Percentiles rank a stretch among this genome's conserved stretches.
Conservation (phyloP, 53 echinoderm and acorn worm genomes). For the Arbacia lixula region DNA sequence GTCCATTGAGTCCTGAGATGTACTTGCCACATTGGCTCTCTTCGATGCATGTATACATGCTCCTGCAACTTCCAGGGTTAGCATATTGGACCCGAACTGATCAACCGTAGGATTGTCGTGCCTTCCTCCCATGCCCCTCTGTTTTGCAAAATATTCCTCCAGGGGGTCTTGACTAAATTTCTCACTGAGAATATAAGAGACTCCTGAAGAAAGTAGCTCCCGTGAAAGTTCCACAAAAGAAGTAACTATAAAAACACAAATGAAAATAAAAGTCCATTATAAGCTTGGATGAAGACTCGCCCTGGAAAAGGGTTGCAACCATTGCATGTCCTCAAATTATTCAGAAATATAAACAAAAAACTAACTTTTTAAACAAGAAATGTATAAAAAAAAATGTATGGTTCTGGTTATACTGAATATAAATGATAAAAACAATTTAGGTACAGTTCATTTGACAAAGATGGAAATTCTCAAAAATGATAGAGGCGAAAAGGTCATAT, state of each 20-base stretch:
- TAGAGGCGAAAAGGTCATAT: not conserved
- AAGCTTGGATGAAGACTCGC: not conserved
- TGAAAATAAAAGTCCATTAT: not conserved
- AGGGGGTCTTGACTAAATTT: not conserved
- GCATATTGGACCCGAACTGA: not conserved
- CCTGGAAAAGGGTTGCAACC: not conserved
- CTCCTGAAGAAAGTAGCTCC: not conserved
- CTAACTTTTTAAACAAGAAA: not conserved
- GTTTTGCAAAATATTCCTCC: constrained; percentile 1
- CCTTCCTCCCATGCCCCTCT: not conserved
- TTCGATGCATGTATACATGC: not conserved
- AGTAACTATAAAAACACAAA: not conserved
- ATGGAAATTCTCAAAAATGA: not conserved
- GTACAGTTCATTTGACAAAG: not conserved
- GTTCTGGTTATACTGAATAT: not conserved
- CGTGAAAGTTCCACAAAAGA: not conserved
- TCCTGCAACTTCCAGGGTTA: not conserved
- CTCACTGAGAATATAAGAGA: not conserved
- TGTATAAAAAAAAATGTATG: not conserved
- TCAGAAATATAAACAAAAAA: not conserved
- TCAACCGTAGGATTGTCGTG: not conserved
- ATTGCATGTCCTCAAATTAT: not conserved
- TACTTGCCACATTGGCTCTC: constrained; percentile 5
- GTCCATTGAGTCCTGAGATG: not conserved
- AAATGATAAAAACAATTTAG: not conserved